A percentile compares a stretch with the other conserved stretches of the same genome.
Conservation (phyloP, 1,140 invertebrate genomes). For the Centruroides sculpturatus region DNA sequence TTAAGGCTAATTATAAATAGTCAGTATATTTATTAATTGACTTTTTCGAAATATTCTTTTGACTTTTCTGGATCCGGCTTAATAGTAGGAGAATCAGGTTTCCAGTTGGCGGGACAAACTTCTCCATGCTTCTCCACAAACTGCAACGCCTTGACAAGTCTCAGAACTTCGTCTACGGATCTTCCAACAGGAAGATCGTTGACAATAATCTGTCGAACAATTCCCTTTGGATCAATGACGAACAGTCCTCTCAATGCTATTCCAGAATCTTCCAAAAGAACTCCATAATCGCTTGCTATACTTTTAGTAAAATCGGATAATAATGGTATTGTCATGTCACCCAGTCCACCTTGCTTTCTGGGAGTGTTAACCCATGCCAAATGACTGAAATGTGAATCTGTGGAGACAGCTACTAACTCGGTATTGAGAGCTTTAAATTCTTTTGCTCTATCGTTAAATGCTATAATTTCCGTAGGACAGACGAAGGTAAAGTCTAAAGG, state of each 20-base stretch:
- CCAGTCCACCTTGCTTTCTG: slow-evolving; percentile 55
- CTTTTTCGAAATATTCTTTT: slow-evolving; percentile 31
- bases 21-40: slow-evolving; percentile 18
- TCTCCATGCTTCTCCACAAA: slow-evolving; percentile 88
- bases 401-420: slow-evolving; percentile 63
- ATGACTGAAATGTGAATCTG: slow-evolving; percentile 75
- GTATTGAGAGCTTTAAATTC: slow-evolving; percentile 50
- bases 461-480: slow-evolving; percentile 80
- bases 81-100: slow-evolving; percentile 29
- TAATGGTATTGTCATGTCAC: slow-evolving; percentile 75
- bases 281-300: slow-evolving; percentile 73
- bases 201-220: slow-evolving; percentile 33
- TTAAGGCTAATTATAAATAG: too few relatives aligned
- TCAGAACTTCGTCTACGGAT: slow-evolving; percentile 77
- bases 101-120: slow-evolving; percentile 34
- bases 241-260: slow-evolving; percentile 29
- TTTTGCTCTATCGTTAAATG: slow-evolving; percentile 59
- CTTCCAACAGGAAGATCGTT: slow-evolving; percentile 81
- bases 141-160: slow-evolving; percentile 81
- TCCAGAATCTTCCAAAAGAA: slow-evolving; percentile 67
- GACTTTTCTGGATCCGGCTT: slow-evolving; percentile 28
- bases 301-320: slow-evolving; percentile 81
- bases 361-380: slow-evolving; percentile 44
- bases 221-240: slow-evolving; percentile 51
- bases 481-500: slow-evolving; percentile 66